Evolutionary conservation across 2,797 vertebrate genomes (phyloP).

Genomic region (Enteromius fasciolatus): DNA sequence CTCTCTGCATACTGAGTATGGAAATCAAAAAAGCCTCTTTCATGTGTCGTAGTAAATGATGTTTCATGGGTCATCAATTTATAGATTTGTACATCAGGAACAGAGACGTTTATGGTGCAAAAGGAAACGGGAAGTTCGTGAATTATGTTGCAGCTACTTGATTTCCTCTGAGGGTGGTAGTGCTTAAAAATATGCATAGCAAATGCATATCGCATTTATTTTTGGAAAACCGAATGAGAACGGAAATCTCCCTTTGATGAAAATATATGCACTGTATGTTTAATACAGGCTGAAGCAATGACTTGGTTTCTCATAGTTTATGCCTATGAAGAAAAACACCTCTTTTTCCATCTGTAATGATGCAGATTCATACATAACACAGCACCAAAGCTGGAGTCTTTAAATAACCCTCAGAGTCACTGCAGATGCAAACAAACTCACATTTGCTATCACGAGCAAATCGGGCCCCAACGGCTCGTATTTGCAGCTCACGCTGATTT

Average conservation of each 20-base stretch:
- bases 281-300: background rate
- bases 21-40: slow-evolving; percentile 21
- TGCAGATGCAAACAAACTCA: slow-evolving; percentile 33
- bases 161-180: slow-evolving; percentile 12
- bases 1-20: background rate
- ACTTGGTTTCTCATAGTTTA: background rate
- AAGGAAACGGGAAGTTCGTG: slow-evolving; percentile 6
- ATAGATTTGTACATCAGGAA: slow-evolving; percentile 25
- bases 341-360: background rate
- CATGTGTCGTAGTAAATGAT: slow-evolving; percentile 13
- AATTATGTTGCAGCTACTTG: slow-evolving; percentile 35
- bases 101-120: slow-evolving; percentile 24
- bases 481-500: slow-evolving; percentile 53
- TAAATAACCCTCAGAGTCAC: slow-evolving; percentile 40
- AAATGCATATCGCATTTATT: slow-evolving; percentile 27
- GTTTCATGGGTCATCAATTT: slow-evolving; percentile 19
- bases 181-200: slow-evolving; percentile 6
- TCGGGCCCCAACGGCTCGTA: background rate
- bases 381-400: slow-evolving; percentile 13
- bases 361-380: slow-evolving; percentile 10
- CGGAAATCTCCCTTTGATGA: background rate
- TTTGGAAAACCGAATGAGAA: slow-evolving; percentile 22
- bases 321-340: slow-evolving; percentile 29
- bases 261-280: background rate
- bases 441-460: slow-evolving; percentile 11